Evolutionary conservation across 2,888 invertebrate genomes (phyloP), one percentile per base, ranked within the genome.

Genomic region (Dendrolimus houi): DNA sequence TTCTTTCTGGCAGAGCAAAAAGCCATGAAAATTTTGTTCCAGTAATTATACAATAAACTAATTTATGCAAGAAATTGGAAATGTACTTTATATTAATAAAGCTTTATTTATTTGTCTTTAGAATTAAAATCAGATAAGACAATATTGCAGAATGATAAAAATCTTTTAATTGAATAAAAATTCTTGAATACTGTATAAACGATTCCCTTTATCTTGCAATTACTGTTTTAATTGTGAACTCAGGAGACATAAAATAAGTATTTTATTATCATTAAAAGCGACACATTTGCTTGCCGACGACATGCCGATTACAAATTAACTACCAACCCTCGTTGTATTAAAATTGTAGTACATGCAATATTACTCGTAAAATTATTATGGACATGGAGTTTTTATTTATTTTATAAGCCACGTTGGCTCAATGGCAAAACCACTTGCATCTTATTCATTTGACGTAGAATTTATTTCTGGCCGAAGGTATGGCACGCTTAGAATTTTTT

Each of bases 251-350:
- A 83, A 85, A 83, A 67, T 67, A 64, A 63, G 70, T 59, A 68
- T 76, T 85, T 86, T 86, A 87, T 84, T 82, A 81, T 81, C 79
- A 83, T 84, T 79, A 72, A 76, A 69, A 66, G 68, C 70, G 82
- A 85, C 83, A 82, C 78, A 74, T 75, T 73, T 77, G 74, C 71
- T 57, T 73, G 60, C 63, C 60, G 62, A 65, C 63, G 72, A 75
- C 69, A 72, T 69, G 70, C 60, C 69, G 74, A 79, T 76, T 75
- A 73, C 74, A 70, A 74, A 76, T 75, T 74, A 70, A 72, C 64
- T 68, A 58, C 62, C 64, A 62, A 68, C 66, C 64, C 66, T 60
- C 62, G 59, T 61, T 66, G 69, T 64, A 47, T 47, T 10, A 47
- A 47, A 29, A 62, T 56, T 56, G n/a, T 8, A 54, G 40, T 54